These are phyloP conservation scores for Micoletzkya japonica DNA, from an alignment of 2,888 invertebrate genomes.

Conservation along the genomic window DNA sequence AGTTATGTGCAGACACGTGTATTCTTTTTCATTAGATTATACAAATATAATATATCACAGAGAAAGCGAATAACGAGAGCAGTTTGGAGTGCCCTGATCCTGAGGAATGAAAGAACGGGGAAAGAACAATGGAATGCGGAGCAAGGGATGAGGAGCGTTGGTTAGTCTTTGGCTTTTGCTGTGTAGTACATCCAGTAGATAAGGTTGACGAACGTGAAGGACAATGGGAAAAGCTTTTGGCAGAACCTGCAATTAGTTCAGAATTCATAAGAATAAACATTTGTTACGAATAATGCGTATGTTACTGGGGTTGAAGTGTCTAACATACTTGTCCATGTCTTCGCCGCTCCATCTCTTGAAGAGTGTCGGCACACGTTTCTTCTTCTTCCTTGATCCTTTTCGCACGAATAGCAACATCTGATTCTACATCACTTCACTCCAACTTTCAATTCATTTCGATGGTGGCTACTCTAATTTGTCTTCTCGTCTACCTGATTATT, in stretches of 20 bases:
- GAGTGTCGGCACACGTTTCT: slow-evolving; percentile 49
- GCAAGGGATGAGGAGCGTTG: not conserved
- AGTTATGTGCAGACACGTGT: too few relatives aligned
- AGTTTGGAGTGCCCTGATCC: not conserved
- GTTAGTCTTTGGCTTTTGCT: slow-evolving; percentile 51
- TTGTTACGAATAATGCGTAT: slow-evolving; percentile 15
- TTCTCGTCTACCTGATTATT: slow-evolving; percentile 40
- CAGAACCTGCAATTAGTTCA: slow-evolving; percentile 53
- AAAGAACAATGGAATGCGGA: not conserved
- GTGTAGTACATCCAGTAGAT: slow-evolving; percentile 62
- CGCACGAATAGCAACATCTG: slow-evolving; percentile 47
- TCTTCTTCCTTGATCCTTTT: slow-evolving; percentile 43
- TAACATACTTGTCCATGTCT: slow-evolving; percentile 54
- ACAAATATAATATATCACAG: too few relatives aligned
- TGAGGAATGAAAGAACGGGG: not conserved
- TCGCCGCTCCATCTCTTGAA: slow-evolving; percentile 61
- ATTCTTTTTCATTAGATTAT: too few relatives aligned
- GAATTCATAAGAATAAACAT: too few relatives aligned
- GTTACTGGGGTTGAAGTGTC: too few relatives aligned
- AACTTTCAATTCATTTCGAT: not conserved
- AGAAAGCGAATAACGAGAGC: not conserved
- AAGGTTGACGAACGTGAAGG: slow-evolving; percentile 57
- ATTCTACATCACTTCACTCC: slow-evolving; percentile 9
- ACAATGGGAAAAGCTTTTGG: slow-evolving; percentile 60
- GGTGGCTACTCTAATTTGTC: not conserved